A percentile compares a stretch with the other conserved stretches of the same genome.
Conservation (phyloP, 2,797 vertebrate genomes). For the Sebastes trivittatus region DNA sequence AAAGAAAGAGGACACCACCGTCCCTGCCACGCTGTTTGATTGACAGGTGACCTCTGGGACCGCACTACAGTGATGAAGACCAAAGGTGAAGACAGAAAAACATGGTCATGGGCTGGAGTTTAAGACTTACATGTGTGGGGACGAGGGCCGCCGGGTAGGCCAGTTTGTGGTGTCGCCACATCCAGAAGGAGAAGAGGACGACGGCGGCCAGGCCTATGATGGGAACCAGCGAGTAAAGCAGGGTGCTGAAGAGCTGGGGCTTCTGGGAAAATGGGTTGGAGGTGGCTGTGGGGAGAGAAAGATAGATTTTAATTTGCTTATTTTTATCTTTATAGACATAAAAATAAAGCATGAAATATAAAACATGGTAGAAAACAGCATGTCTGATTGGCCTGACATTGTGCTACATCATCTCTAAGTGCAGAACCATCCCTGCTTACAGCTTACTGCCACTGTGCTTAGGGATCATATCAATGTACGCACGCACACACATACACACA, state of each 20-base stretch:
- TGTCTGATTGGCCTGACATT: slow-evolving; percentile 37
- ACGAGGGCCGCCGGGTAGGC: slow-evolving; percentile 97
- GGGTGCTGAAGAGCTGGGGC: slow-evolving; percentile 92
- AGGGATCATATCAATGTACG: slow-evolving; percentile 50
- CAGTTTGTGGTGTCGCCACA: slow-evolving; percentile 98
- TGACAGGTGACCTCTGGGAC: slow-evolving; percentile 32
- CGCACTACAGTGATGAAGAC: background rate
- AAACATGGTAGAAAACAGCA: background rate
- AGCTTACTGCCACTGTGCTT: slow-evolving; percentile 53
- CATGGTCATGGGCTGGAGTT: background rate
- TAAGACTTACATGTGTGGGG: slow-evolving; percentile 93
- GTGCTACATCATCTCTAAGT: slow-evolving; percentile 53
- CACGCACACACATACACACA: slow-evolving; percentile 9
- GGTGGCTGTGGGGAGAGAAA: slow-evolving; percentile 84
- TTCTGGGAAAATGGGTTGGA: slow-evolving; percentile 92
- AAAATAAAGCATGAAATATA: background rate
- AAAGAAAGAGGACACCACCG: slow-evolving; percentile 36
- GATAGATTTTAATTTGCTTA: background rate
- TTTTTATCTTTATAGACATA: background rate
- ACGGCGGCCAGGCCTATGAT: slow-evolving; percentile 94
- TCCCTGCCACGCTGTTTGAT: background rate
- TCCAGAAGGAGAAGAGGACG: slow-evolving; percentile 96
- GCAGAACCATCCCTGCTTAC: slow-evolving; percentile 44
- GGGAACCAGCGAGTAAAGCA: slow-evolving; percentile 96
- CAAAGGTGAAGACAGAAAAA: background rate